These are phyloP conservation scores for Oreortyx pictus DNA, from an alignment of 2,797 vertebrate genomes.

Conservation along the genomic window DNA sequence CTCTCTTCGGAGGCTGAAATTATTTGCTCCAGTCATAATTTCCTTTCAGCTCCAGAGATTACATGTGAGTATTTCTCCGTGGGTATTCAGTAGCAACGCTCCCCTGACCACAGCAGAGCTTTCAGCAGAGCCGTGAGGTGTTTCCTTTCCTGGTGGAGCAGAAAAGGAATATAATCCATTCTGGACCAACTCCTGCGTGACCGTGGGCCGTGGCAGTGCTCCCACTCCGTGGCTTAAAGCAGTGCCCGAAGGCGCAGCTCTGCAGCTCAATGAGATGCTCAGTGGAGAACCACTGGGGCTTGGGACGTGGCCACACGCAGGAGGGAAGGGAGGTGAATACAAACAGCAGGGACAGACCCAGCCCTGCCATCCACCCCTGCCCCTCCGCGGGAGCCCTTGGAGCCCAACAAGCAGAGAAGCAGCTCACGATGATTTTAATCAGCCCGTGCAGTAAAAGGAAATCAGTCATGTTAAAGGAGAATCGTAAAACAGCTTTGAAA, in stretches of 20 bases:
- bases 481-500: background rate
- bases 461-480: background rate
- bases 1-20: background rate
- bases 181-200: background rate
- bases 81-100: background rate
- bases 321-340: background rate
- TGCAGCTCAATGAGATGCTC: background rate
- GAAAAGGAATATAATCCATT: background rate
- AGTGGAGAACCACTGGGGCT: background rate
- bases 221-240: accelerated
- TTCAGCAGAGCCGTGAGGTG: background rate
- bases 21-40: background rate
- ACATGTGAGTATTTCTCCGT: background rate
- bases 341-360: background rate
- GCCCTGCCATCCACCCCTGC: background rate
- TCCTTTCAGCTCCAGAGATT: background rate
- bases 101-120: background rate
- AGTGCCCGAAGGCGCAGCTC: background rate
- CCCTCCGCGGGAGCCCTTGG: background rate
- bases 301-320: background rate
- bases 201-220: background rate
- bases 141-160: background rate
- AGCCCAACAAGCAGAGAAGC: too few relatives aligned
- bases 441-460: background rate
- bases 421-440: background rate